Percentiles rank a stretch among this genome's conserved stretches.
phyloP scores from a whole-genome alignment of 2,797 vertebrate genomes.

The Aplochiton taeniatus region DNA sequence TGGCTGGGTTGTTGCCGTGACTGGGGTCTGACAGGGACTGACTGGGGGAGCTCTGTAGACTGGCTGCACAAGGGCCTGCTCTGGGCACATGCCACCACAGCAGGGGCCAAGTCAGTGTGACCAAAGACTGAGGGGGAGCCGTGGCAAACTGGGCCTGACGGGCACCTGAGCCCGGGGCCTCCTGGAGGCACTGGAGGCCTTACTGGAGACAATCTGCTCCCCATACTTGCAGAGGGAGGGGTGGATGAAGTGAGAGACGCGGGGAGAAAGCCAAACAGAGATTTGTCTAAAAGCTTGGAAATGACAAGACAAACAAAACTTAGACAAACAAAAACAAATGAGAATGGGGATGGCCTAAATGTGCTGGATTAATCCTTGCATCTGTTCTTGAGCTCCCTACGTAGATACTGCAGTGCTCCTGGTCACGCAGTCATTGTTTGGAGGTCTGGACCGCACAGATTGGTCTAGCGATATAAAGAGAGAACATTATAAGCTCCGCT shows the following conservation, averaged over 20 bases:
- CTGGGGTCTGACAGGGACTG: background rate
- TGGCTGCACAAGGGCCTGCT: constrained; percentile 78
- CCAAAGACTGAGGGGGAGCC: constrained; percentile 92
- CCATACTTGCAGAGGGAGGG: constrained; percentile 31
- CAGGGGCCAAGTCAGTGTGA: constrained; percentile 88
- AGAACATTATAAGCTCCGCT: constrained; percentile 68
- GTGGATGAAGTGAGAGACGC: constrained; percentile 36
- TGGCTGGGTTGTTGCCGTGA: constrained; percentile 55
- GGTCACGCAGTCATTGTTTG: constrained; percentile 53
- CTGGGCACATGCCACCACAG: constrained; percentile 95
- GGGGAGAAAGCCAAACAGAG: constrained; percentile 2
- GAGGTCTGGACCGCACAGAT: constrained; percentile 50
- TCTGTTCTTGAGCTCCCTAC: constrained; percentile 25
- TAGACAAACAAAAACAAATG: background rate
- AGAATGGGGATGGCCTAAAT: constrained; percentile 9
- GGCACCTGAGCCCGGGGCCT: constrained; percentile 91
- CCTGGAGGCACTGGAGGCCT: constrained; percentile 49
- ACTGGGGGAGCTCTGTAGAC: constrained; percentile 60
- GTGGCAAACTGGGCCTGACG: constrained; percentile 83
- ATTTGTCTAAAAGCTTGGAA: background rate
- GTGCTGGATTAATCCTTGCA: background rate
- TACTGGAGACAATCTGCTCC: constrained; percentile 54
- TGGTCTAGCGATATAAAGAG: constrained; percentile 54
- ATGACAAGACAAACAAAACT: background rate
- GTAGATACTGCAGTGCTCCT: constrained; percentile 28